Percentiles rank a stretch among this genome's conserved stretches.
phyloP scores from a whole-genome alignment of 2,888 invertebrate species.

The Nowickia ferox region DNA sequence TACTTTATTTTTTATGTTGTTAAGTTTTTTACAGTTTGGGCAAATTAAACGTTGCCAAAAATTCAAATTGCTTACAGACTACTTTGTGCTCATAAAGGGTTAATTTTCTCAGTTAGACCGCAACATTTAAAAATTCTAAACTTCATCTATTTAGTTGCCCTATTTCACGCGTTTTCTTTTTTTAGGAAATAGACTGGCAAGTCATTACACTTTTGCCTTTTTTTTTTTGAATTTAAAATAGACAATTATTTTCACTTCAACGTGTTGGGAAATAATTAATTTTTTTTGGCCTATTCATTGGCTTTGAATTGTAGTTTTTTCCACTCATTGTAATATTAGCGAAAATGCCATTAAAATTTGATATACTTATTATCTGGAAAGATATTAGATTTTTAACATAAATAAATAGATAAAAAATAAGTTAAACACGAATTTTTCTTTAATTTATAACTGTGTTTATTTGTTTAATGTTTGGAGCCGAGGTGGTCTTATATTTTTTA shows the following conservation, averaged over 20 bases:
- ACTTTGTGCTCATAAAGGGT: too few species aligned
- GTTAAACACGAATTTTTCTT: neutral
- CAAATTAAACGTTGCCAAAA: too few species aligned
- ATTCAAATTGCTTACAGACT: too few species aligned
- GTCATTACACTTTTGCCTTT: neutral
- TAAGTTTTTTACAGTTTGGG: too few species aligned
- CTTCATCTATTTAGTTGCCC: neutral
- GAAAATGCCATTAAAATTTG: too few species aligned
- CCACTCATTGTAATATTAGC: too few species aligned
- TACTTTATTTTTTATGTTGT: too few species aligned
- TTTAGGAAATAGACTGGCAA: neutral
- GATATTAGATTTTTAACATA: too few species aligned
- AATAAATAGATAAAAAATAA: too few species aligned
- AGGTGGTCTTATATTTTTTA: constrained; percentile 39
- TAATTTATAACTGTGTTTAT: neutral
- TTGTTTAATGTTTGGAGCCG: constrained; percentile 40
- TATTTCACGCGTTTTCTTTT: neutral
- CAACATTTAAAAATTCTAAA: neutral
- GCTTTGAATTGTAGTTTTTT: too few species aligned
- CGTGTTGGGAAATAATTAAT: neutral
- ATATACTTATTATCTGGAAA: neutral
- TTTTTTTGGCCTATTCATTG: too few species aligned
- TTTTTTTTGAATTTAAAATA: neutral
- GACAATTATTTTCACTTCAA: neutral
- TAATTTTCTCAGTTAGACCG: neutral